Percentiles rank a stretch among this genome's conserved stretches.
Evolutionary conservation across 2,113 vertebrate genomes (phyloP).

Genomic region (Caloenas nicobarica): DNA sequence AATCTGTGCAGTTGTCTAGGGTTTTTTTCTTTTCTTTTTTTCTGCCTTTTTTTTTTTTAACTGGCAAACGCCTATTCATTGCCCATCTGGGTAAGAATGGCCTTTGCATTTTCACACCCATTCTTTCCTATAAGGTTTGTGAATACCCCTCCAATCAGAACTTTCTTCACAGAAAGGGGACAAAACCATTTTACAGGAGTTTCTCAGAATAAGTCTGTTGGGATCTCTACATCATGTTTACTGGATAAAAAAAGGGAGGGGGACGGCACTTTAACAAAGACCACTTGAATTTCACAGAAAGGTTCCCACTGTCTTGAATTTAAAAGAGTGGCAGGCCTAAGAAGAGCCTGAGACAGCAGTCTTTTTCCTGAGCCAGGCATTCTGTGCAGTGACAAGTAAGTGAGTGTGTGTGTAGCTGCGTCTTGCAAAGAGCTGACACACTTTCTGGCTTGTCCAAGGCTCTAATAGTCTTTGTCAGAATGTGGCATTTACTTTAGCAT

Average conservation of each 20-base stretch:
- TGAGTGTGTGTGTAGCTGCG: constrained; percentile 13
- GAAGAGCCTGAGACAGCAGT: constrained; percentile 63
- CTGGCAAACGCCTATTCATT: constrained; percentile 77
- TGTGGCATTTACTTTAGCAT: neutral
- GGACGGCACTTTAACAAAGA: constrained; percentile 70
- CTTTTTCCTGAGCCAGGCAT: constrained; percentile 53
- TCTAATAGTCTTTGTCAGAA: neutral
- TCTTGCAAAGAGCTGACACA: neutral
- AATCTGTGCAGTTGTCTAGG: constrained; percentile 64
- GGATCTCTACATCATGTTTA: constrained; percentile 77
- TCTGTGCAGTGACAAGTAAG: constrained; percentile 51
- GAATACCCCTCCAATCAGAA: constrained; percentile 79
- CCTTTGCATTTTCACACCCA: constrained; percentile 78
- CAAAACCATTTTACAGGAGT: constrained; percentile 77
- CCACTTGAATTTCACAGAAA: constrained; percentile 71
- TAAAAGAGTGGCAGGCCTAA: constrained; percentile 76
- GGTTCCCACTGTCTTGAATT: constrained; percentile 76
- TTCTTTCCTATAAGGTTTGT: constrained; percentile 76
- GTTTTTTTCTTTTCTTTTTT: neutral
- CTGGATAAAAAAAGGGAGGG: constrained; percentile 40
- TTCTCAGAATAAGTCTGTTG: constrained; percentile 76
- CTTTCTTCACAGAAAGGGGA: constrained; percentile 69
- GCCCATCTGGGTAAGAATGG: constrained; percentile 78
- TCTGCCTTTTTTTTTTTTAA: constrained; percentile 29
- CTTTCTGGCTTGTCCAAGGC: constrained; percentile 17